Evolutionary conservation across 2,113 vertebrate species (phyloP), one percentile per base, ranked within the genome.

Genomic region (Poeciliopsis prolifica): DNA sequence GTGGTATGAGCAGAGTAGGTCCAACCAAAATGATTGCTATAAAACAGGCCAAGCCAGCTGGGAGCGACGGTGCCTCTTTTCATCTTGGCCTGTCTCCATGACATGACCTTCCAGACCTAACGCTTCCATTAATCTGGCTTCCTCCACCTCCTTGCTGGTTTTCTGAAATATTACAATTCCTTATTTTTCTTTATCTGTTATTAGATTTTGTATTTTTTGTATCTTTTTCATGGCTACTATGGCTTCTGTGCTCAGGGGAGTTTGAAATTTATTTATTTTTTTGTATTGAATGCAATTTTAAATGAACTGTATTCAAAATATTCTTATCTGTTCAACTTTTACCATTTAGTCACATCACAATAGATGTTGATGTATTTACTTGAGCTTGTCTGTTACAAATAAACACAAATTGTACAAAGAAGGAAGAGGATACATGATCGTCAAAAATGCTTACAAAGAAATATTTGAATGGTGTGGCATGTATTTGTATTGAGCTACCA

Each of bases 1-100:
- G 77, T 8, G 64, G 86, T 78, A 44, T 74, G 80, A 82, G 82
- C 70, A 62, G 51, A 24, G 51, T 37, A 75, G 74, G 72, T 80
- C 82, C 61, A 70, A 75, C 72, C 62, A 65, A 63, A 81, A 87
- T 83, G 77, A 82, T 80, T 77, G 78, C 78, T 75, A 79, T 83
- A 81, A 91, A 92, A 84, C 73, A 68, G 79, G 77, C 74, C 70
- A 61, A 77, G 68, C 80, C 87, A 87, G 86, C 78, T 87, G 87
- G 85, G 83, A 89, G 74, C 33, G 4, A 75, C 79, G 81, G 83
- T 85, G 83, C 73, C 70, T 71, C 75, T 82, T 81, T 70, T 82
- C 62, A 84, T 88, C 72, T 37, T 63, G 81, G 65, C 81, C 67
- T 61, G 72, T 63, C 67, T 90, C 72, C 82, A 82, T 88, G 74